Conservation (phyloP, 2,797 vertebrate species). For the Cirrhinus molitorella region DNA sequence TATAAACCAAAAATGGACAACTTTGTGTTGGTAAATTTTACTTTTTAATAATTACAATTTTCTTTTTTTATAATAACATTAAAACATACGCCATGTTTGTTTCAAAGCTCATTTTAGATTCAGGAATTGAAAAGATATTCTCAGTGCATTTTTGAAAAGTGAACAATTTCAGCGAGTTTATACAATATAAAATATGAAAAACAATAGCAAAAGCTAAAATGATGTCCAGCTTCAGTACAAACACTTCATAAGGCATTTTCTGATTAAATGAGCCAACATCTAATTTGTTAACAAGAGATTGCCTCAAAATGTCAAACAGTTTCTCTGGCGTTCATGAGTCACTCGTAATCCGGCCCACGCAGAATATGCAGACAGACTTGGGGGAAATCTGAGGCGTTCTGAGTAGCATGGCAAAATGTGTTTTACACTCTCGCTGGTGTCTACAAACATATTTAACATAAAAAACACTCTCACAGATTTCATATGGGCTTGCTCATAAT, state of each 20-base stretch:
- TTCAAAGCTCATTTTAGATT: neutral
- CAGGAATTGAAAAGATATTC: neutral
- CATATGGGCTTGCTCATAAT: neutral
- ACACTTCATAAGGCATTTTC: neutral
- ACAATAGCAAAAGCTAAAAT: neutral
- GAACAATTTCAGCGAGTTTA: neutral
- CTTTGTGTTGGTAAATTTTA: neutral
- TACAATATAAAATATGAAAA: neutral
- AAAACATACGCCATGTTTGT: too few relatives aligned
- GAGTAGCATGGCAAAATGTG: neutral
- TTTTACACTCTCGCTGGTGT: neutral
- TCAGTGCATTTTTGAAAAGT: neutral
- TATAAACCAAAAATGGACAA: too few relatives aligned
- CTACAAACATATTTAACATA: neutral
- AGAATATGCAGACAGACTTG: slow-evolving; percentile 14
- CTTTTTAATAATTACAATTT: neutral
- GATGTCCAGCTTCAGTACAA: neutral
- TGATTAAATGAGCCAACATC: slow-evolving; percentile 35
- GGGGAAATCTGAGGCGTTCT: neutral
- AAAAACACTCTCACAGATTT: neutral
- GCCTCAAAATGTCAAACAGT: slow-evolving; percentile 33
- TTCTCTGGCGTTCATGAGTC: slow-evolving; percentile 25
- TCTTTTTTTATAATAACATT: too few relatives aligned
- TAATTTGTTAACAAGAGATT: slow-evolving; percentile 40
- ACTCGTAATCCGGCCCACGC: slow-evolving; percentile 8